Percentiles rank a stretch among this genome's conserved stretches.
Evolutionary conservation across 2,888 invertebrate species (phyloP).

Genomic region (Argyresthia goedartella): DNA sequence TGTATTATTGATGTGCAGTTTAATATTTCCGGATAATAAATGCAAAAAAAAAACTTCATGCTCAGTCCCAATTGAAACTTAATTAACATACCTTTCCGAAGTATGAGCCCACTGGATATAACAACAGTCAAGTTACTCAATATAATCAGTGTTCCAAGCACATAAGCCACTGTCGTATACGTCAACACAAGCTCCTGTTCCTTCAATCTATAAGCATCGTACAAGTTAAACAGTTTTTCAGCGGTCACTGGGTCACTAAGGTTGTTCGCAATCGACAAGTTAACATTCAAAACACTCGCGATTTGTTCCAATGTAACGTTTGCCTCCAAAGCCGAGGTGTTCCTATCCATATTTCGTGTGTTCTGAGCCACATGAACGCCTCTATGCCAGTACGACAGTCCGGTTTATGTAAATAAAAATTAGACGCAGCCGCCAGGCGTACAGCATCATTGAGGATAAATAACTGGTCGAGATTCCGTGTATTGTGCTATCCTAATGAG

Average conservation of each 20-base stretch:
- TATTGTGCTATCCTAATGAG: constrained; percentile 27
- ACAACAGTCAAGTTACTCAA: constrained; percentile 73
- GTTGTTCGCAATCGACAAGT: constrained; percentile 28
- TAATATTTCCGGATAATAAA: no score
- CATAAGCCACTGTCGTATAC: constrained; percentile 68
- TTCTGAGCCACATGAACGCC: constrained; percentile 14
- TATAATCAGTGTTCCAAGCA: constrained; percentile 68
- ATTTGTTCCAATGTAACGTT: constrained; percentile 20
- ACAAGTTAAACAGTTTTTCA: constrained; percentile 31
- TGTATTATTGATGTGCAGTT: no score
- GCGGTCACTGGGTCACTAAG: constrained; percentile 32
- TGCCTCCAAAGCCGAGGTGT: constrained; percentile 8
- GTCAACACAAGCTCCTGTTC: constrained; percentile 51
- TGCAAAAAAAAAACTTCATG: no score
- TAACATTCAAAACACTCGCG: constrained; percentile 30
- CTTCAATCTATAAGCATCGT: constrained; percentile 37
- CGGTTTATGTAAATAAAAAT: constrained; percentile 29
- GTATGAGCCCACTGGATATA: constrained; percentile 74
- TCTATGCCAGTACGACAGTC: no score
- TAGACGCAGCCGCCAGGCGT: constrained; percentile 26
- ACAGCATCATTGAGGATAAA: constrained; percentile 31
- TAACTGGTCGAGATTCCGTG: constrained; percentile 31
- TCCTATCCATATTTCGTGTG: constrained; percentile 14
- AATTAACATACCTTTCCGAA: constrained; percentile 66
- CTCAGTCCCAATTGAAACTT: not conserved